Evolutionary conservation across 1,140 invertebrate species (phyloP), one percentile per base, ranked within the genome.

Genomic region (Phenacoccus solenopsis): DNA sequence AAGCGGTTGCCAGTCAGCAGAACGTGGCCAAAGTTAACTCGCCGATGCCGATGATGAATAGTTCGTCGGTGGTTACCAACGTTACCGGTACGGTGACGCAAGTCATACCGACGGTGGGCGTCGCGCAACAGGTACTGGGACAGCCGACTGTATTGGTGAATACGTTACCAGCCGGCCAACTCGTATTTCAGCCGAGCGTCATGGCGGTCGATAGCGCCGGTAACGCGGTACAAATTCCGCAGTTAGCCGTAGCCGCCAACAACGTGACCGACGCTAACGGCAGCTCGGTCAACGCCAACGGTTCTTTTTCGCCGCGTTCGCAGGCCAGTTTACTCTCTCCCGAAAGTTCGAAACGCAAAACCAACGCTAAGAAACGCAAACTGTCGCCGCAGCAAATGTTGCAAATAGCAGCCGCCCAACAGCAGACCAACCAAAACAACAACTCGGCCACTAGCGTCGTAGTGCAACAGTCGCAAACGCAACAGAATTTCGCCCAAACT

Each of bases 111-210:
- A 74, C 79, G 73, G 76, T 79, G 38, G 76, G 79, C 22, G 74
- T 85, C 9, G 81, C 83, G 7, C 85, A 84, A 73, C 85, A 86
- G 76, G 82, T 88, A 1, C 79, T 88, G 27, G 85, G 86, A 1
- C 90, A 91, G 75, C 88, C 88, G 20, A 88, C 88, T 0, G 88
- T 91, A 0, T 81, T 94, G 10, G 87, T 93, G 0, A 93, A 93
- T 75, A 87, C 90, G 0, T 81, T 93, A 72, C 88, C 88, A 72
- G 84, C 88, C 21, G 20, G 71, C 22, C 89, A 90, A 0, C 88
- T 91, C 67, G 74, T 81, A 35, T 84, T 93, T 64, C 90, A 90
- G 78, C 88, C 87, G 3, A 85, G 88, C 22, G 79, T 81, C 61
- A 84, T 88, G 79, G 81, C 85, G 3, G 81, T 87, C 7, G 86